These are phyloP conservation scores for Ylistrum balloti DNA, from an alignment of 1,140 invertebrate genomes.

Conservation along the genomic window DNA sequence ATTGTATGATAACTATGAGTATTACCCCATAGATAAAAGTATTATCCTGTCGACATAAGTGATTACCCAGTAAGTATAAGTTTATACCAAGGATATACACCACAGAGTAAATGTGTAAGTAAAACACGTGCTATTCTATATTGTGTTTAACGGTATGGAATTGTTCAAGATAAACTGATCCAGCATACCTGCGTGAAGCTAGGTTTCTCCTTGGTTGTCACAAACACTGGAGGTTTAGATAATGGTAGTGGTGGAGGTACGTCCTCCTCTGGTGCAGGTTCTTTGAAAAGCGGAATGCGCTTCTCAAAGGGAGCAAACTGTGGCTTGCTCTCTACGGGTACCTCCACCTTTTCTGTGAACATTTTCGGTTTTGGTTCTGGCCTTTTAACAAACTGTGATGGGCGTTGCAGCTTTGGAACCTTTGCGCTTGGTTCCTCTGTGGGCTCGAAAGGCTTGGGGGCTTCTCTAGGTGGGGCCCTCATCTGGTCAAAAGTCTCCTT, in stretches of 20 bases:
- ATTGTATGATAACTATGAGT: no score
- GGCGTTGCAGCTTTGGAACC: constrained; percentile 73
- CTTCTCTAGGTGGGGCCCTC: constrained; percentile 60
- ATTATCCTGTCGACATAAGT: no score
- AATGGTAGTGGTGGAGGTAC: constrained; percentile 57
- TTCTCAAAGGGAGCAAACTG: constrained; percentile 69
- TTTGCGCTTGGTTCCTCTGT: constrained; percentile 72
- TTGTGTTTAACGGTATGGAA: neutral
- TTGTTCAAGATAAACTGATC: no score
- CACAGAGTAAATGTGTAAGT: no score
- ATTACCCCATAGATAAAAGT: no score
- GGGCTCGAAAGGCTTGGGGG: constrained; percentile 56
- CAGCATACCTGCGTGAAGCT: constrained; percentile 69
- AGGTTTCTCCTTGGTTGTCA: constrained; percentile 71
- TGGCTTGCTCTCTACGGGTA: constrained; percentile 69
- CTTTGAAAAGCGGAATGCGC: constrained; percentile 70
- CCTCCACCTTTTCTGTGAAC: constrained; percentile 73
- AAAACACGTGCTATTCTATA: no score
- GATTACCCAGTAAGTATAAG: no score
- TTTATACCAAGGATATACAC: no score
- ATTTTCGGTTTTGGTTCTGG: constrained; percentile 62
- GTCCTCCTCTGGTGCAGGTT: constrained; percentile 59
- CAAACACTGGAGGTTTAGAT: constrained; percentile 57
- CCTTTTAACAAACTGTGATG: constrained; percentile 60
- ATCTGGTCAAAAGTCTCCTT: constrained; percentile 66